Conservation (phyloP, 2,888 invertebrate genomes). For the Nymphalis c-album region DNA sequence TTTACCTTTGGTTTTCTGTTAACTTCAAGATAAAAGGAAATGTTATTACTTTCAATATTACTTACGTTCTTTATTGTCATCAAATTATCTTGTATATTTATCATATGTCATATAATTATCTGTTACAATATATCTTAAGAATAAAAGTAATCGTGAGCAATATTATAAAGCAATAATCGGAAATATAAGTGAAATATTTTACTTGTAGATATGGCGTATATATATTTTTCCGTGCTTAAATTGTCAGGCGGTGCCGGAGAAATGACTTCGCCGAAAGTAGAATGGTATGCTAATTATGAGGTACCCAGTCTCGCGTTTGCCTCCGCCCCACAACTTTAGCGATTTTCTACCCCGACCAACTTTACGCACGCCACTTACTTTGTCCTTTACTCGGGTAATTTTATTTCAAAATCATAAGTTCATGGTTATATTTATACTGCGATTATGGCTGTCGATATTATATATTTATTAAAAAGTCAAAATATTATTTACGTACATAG, state of each 20-base stretch:
- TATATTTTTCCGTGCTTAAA: constrained; percentile 25
- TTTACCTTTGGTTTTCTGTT: no score
- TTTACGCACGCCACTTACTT: constrained; percentile 31
- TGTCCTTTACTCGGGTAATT: constrained; percentile 24
- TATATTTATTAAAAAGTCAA: no score
- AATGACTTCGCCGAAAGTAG: constrained; percentile 30
- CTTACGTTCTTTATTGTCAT: background rate
- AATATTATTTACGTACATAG: no score
- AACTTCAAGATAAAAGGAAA: background rate
- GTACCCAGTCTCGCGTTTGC: constrained; percentile 10
- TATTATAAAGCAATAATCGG: background rate
- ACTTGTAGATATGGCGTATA: constrained; percentile 10
- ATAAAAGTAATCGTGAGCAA: background rate
- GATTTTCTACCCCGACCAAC: constrained; percentile 31
- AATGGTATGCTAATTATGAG: constrained; percentile 33
- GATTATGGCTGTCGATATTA: background rate
- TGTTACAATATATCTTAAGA: background rate
- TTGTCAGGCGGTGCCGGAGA: constrained; percentile 25
- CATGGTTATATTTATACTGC: background rate
- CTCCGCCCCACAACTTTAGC: constrained; percentile 27
- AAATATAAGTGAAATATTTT: background rate
- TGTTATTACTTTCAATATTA: background rate
- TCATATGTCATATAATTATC: no score
- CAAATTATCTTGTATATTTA: no score
- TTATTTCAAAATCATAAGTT: constrained; percentile 17